Conservation (phyloP, 2,888 invertebrate species). For the Drosophila helvetica region DNA sequence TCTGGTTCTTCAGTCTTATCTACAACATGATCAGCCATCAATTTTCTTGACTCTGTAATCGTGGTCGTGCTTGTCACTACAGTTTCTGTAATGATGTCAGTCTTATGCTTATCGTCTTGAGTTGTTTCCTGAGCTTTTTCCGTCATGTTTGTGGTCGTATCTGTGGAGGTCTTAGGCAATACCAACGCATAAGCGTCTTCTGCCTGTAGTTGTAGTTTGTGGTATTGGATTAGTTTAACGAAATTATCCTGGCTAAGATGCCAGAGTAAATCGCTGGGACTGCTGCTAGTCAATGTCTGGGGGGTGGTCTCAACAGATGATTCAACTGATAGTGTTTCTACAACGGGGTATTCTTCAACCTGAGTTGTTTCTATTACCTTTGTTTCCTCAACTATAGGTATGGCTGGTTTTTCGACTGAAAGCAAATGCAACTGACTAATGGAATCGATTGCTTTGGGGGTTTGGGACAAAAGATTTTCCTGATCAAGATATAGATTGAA, state of each 20-base stretch:
- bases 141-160: conserved; percentile 33
- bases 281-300: neutral
- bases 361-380: conserved; percentile 13
- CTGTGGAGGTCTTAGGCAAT: conserved; percentile 28
- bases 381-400: conserved; percentile 15
- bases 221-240: conserved; percentile 50
- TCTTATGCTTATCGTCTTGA: conserved; percentile 73
- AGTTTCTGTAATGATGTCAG: conserved; percentile 73
- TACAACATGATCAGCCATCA: conserved; percentile 61
- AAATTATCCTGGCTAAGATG: conserved; percentile 71
- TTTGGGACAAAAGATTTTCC: conserved; percentile 40
- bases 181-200: conserved; percentile 47
- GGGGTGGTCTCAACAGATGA: neutral
- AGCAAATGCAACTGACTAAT: conserved; percentile 85
- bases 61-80: conserved; percentile 65
- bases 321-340: neutral
- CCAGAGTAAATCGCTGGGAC: conserved; percentile 52
- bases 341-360: conserved; percentile 8
- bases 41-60: conserved; percentile 59
- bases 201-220: conserved; percentile 45
- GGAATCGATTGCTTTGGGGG: conserved; percentile 84
- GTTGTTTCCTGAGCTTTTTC: conserved; percentile 67
- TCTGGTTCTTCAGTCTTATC: conserved; percentile 77
- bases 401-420: conserved; percentile 10
- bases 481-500: conserved; percentile 67